A percentile compares a stretch with the other conserved stretches of the same genome.
Evolutionary conservation across 2,888 invertebrate species (phyloP).

Genomic region (Saturnia pavonia): DNA sequence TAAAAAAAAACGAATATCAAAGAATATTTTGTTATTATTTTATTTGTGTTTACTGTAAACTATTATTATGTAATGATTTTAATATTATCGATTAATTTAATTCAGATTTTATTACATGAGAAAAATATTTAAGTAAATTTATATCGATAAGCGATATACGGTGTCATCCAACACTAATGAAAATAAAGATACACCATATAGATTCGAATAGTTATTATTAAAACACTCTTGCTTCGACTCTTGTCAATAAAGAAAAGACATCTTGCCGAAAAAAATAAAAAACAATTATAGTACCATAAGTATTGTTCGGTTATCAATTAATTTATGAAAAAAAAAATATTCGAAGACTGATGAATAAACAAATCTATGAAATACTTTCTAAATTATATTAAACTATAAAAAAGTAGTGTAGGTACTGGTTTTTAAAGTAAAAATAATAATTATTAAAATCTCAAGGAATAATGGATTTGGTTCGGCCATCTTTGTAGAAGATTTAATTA

Average conservation of each 20-base stretch:
- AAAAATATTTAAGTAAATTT: no score
- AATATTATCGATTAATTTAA: no score
- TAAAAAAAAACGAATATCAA: no score
- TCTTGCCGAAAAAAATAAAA: not conserved
- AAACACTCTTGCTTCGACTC: not conserved
- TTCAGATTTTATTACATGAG: no score
- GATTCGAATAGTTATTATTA: not conserved
- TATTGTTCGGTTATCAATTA: not conserved
- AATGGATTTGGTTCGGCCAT: not conserved
- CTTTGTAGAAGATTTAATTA: not conserved
- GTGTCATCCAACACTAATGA: not conserved
- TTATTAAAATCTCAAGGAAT: not conserved
- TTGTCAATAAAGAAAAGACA: slow-evolving; percentile 1
- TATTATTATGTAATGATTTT: no score
- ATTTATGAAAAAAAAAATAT: not conserved
- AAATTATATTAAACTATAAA: not conserved
- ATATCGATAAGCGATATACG: not conserved
- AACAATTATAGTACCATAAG: not conserved
- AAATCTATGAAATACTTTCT: not conserved
- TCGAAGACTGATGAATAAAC: slow-evolving; percentile 2
- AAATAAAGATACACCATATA: not conserved
- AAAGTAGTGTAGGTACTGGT: no score
- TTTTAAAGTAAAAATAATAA: not conserved
- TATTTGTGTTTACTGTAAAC: no score
- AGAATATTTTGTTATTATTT: no score